Evolutionary conservation across 2,113 vertebrate species (phyloP).

Genomic region (Lipotes vexillifer): DNA sequence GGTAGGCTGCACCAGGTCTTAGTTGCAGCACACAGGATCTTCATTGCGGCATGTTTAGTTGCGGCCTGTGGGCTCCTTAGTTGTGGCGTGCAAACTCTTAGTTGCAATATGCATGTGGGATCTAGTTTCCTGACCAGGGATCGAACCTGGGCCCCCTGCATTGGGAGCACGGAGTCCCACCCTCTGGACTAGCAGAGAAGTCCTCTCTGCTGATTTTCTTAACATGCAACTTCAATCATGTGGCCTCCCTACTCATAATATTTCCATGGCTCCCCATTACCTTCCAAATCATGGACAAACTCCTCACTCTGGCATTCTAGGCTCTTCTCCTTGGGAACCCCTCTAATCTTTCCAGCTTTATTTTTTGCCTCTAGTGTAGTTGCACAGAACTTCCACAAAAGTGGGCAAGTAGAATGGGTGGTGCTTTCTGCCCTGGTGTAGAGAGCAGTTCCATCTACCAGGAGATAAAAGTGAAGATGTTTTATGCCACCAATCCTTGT

Average conservation of each 20-base stretch:
- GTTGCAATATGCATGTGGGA: too few species aligned
- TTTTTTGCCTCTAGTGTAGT: background rate
- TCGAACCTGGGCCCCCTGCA: too few species aligned
- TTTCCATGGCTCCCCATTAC: background rate
- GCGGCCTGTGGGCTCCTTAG: too few species aligned
- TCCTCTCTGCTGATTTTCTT: background rate
- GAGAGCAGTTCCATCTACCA: background rate
- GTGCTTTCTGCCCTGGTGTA: background rate
- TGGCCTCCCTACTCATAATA: background rate
- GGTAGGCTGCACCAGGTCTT: too few species aligned
- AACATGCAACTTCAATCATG: background rate
- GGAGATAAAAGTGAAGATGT: background rate
- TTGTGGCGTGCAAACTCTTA: too few species aligned
- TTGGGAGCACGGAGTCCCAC: too few species aligned
- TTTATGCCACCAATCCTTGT: background rate
- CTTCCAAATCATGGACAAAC: background rate
- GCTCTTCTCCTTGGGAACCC: background rate
- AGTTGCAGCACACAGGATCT: accelerated
- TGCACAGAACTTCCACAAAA: background rate
- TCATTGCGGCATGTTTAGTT: too few species aligned
- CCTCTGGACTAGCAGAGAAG: too few species aligned
- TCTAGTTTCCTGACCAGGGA: too few species aligned
- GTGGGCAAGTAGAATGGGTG: too few species aligned
- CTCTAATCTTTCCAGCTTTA: background rate
- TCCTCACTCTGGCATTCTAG: background rate